Base-by-base conservation (phyloP, 2,888 invertebrate genomes). In the Tachina lurida region DNA sequence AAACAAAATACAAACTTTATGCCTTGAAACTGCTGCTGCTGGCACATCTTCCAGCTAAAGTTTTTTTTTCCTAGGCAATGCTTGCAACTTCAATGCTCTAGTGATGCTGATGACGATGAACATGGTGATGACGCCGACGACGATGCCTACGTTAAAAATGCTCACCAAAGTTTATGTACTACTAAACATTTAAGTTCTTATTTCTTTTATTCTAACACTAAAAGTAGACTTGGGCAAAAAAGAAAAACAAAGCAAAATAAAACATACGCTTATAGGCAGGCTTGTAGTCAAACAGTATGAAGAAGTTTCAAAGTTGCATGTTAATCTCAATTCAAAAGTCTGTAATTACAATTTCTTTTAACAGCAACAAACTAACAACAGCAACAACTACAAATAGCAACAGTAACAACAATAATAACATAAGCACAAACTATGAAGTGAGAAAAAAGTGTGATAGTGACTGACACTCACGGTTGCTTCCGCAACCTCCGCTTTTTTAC, bases 301-400 rank as follows among this genome's bases (percentile, higher is more conserved):
- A 78, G 60, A 67, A 79, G 76, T 89, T 73, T 84, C 71, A 75
- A 81, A 78, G 90, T 91, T 91, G 91, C 91, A 90, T 91, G 91
- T 91, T 91, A 90, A 91, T 90, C 91, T 91, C 91, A 90, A 90
- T 90, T 90, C 90, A 90, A 90, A 80, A 91, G 91, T 90, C 91
- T 91, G 90, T 91, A 91, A 91, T 91, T 91, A 91, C 91, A 90
- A 90, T 90, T 91, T 87, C 86, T 90, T 86, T 79, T 89, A 89
- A 90, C 88, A 89, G 88, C 88, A 88, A 88, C 88, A 87, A 82
- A 70, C 62, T 15, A 80, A 65, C 63, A 67, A 81, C 65, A 73
- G 12, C 49, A 67, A 73, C 39, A 73, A 43, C 87, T 73, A 60
- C 47, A 73, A 88, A 87, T 87, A 88, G 88, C 90, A 88, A 90